A percentile compares a stretch with the other conserved stretches of the same genome.
Conservation (phyloP, 2,797 vertebrate genomes). For the Phalloptychus januarius region DNA sequence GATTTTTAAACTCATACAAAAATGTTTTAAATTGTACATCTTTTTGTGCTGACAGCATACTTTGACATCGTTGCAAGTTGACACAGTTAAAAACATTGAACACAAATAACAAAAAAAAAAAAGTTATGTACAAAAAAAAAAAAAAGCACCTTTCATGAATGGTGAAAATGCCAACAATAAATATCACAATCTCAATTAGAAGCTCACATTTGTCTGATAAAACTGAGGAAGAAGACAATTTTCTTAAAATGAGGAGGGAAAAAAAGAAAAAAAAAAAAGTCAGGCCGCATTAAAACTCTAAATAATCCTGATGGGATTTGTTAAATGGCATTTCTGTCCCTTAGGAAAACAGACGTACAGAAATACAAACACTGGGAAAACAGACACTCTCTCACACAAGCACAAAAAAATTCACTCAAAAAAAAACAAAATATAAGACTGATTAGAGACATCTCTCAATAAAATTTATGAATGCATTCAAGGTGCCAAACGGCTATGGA, state of each 20-base stretch:
- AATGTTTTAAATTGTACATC: conserved; percentile 64
- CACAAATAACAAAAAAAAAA: conserved; percentile 47
- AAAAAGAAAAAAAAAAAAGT: conserved; percentile 15
- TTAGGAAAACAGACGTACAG: conserved; percentile 42
- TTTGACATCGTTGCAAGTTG: conserved; percentile 55
- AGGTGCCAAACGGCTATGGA: conserved; percentile 36
- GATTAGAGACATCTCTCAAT: conserved; percentile 39
- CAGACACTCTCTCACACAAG: conserved; percentile 39
- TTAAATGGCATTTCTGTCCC: conserved; percentile 36
- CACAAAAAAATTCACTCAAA: conserved; percentile 36
- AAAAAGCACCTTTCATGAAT: conserved; percentile 64
- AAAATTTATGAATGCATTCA: conserved; percentile 49
- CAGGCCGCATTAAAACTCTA: conserved; percentile 69
- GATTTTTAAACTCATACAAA: conserved; percentile 78
- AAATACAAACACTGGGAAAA: conserved; percentile 41
- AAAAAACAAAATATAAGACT: conserved; percentile 45
- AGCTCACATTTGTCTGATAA: conserved; percentile 60
- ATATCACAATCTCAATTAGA: conserved; percentile 65
- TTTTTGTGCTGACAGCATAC: conserved; percentile 67
- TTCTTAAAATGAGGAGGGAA: conserved; percentile 50
- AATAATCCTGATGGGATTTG: conserved; percentile 60
- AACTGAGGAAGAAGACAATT: conserved; percentile 53
- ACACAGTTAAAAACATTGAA: conserved; percentile 67
- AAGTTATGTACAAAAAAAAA: conserved; percentile 63
- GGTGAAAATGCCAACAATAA: conserved; percentile 68